Conservation (phyloP, 2,888 invertebrate species). For the Macrophya annulata region DNA sequence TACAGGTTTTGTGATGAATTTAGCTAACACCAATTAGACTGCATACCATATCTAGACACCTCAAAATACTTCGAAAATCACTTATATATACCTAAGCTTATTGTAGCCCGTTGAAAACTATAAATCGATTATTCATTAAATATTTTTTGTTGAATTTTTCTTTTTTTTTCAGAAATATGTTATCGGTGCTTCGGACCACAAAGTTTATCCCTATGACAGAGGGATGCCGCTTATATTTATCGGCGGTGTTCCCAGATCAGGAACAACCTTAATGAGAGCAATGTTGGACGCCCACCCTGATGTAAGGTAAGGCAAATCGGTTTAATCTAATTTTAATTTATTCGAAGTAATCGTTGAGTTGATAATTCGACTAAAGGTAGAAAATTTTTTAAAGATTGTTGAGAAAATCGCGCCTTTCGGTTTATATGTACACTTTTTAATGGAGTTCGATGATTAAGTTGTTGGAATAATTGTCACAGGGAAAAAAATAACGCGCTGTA, state of each 20-base stretch:
- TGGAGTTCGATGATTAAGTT: not conserved
- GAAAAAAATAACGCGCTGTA: not conserved
- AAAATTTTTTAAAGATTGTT: not conserved
- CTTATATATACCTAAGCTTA: not conserved
- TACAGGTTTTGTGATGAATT: constrained; percentile 30
- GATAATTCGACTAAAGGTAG: not conserved
- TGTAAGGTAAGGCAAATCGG: constrained; percentile 85
- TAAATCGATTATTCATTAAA: constrained; percentile 56
- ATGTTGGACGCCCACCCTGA: constrained; percentile 99
- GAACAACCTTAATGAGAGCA: constrained; percentile 98
- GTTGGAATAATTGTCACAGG: not conserved
- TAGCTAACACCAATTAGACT: not conserved
- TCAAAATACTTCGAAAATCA: not conserved
- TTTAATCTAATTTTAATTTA: not conserved
- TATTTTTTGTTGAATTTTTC: constrained; percentile 62
- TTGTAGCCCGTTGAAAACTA: not conserved
- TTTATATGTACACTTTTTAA: not conserved
- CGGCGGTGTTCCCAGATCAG: constrained; percentile 98
- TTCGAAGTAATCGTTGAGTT: not conserved
- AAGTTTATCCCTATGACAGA: constrained; percentile 89
- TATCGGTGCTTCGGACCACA: constrained; percentile 83
- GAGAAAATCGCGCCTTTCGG: not conserved
- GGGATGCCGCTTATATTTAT: constrained; percentile 97
- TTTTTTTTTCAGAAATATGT: constrained; percentile 83
- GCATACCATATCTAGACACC: not conserved